These are phyloP conservation scores for Thryonomys swinderianus DNA, from an alignment of 2,113 vertebrate species.

Conservation along the genomic window DNA sequence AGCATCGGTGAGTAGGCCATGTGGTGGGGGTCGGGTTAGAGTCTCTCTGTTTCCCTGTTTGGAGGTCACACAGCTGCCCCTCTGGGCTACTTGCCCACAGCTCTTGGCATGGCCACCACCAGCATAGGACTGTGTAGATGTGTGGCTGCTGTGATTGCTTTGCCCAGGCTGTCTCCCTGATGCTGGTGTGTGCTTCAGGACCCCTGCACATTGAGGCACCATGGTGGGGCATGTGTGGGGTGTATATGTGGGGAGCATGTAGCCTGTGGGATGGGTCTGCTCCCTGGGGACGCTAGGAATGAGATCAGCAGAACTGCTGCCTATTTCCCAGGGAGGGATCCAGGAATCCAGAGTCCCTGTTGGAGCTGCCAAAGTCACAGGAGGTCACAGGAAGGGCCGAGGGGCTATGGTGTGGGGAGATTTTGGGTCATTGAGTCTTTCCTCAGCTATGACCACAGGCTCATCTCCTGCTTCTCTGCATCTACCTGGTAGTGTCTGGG, in stretches of 20 bases:
- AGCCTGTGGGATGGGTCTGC: rapidly evolving
- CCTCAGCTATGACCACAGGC: rapidly evolving
- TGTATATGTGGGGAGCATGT: background rate
- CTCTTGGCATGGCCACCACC: background rate
- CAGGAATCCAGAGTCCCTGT: background rate
- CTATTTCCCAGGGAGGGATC: background rate
- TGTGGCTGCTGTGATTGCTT: rapidly evolving
- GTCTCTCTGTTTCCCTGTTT: background rate
- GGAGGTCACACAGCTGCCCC: rapidly evolving
- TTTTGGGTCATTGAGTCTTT: rapidly evolving
- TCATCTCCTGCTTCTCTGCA: background rate
- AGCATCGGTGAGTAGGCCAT: slow-evolving; percentile 23
- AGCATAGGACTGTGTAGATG: rapidly evolving
- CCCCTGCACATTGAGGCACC: background rate
- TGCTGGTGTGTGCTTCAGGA: rapidly evolving
- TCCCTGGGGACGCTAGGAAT: background rate
- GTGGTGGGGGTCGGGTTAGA: background rate
- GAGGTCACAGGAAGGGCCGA: background rate
- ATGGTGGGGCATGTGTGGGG: background rate
- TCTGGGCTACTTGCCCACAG: rapidly evolving
- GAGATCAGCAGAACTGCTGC: rapidly evolving
- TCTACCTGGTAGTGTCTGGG: background rate
- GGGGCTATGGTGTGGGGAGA: rapidly evolving
- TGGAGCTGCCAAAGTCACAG: rapidly evolving
- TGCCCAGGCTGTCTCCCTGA: rapidly evolving